Evolutionary conservation across 2,888 invertebrate species (phyloP).

Genomic region (Andrena camellia): DNA sequence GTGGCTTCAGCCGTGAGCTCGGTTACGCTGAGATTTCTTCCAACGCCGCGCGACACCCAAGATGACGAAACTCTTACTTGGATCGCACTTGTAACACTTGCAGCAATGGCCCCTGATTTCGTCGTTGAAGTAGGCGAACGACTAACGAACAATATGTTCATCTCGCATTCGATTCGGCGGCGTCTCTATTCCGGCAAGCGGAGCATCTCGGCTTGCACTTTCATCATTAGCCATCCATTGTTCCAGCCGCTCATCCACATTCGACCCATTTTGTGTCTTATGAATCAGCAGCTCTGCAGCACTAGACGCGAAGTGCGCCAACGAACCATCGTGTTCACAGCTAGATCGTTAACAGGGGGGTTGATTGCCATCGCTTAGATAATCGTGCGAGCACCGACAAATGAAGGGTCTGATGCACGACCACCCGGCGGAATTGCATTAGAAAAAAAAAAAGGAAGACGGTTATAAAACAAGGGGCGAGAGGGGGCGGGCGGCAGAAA

Average conservation of each 20-base stretch:
- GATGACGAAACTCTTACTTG: constrained; percentile 5
- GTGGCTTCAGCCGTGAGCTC: no score
- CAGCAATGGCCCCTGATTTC: constrained; percentile 51
- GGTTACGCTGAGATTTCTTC: no score
- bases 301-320: constrained; percentile 34
- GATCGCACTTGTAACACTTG: neutral
- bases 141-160: constrained; percentile 69
- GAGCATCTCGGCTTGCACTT: constrained; percentile 64
- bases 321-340: constrained; percentile 46
- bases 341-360: constrained; percentile 53
- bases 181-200: constrained; percentile 46
- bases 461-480: neutral
- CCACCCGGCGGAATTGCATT: neutral
- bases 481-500: neutral
- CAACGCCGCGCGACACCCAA: neutral
- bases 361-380: constrained; percentile 51
- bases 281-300: constrained; percentile 65
- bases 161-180: constrained; percentile 55
- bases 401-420: neutral
- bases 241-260: constrained; percentile 66
- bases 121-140: constrained; percentile 12
- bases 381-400: neutral
- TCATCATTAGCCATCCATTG: constrained; percentile 73
- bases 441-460: neutral
- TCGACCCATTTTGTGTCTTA: constrained; percentile 73